These are phyloP conservation scores for Sminthurinus signatus DNA, from an alignment of 1,140 invertebrate species.

Conservation along the genomic window DNA sequence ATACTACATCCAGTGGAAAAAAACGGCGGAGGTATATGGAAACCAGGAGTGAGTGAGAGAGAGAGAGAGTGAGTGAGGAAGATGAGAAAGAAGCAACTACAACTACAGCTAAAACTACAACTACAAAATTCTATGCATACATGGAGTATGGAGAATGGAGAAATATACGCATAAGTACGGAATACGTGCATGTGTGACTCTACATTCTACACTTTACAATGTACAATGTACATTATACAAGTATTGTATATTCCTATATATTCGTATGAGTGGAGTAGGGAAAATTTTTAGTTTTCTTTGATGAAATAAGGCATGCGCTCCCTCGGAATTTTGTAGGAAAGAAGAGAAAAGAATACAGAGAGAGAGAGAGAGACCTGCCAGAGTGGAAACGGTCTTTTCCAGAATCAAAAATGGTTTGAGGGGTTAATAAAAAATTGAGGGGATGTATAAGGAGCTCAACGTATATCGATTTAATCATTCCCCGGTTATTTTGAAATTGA, in stretches of 20 bases:
- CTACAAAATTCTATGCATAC: not conserved
- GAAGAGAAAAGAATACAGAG: too few relatives aligned
- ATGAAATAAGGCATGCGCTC: conserved; percentile 38
- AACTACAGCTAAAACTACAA: not conserved
- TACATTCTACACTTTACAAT: too few relatives aligned
- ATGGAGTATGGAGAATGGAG: conserved; percentile 2
- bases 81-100: not conserved
- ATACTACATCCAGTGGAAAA: not conserved
- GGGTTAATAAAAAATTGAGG: conserved; percentile 43
- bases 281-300: conserved; percentile 36
- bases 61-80: not conserved
- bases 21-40: conserved; percentile 5
- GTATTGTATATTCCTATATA: too few relatives aligned
- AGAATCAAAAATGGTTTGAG: conserved; percentile 42
- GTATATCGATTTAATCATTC: conserved; percentile 41
- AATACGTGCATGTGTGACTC: too few relatives aligned
- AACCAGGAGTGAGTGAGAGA: not conserved
- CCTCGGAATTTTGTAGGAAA: conserved; percentile 34
- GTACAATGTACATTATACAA: too few relatives aligned
- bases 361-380: too few relatives aligned
- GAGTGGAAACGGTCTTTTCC: conserved; percentile 37
- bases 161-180: too few relatives aligned
- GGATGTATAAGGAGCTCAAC: conserved; percentile 20
- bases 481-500: conserved; percentile 35
- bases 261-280: conserved; percentile 16